A percentile compares a stretch with the other conserved stretches of the same genome.
Evolutionary conservation across 2,797 vertebrate species (phyloP).

Genomic region (Cyprinodon diabolis): DNA sequence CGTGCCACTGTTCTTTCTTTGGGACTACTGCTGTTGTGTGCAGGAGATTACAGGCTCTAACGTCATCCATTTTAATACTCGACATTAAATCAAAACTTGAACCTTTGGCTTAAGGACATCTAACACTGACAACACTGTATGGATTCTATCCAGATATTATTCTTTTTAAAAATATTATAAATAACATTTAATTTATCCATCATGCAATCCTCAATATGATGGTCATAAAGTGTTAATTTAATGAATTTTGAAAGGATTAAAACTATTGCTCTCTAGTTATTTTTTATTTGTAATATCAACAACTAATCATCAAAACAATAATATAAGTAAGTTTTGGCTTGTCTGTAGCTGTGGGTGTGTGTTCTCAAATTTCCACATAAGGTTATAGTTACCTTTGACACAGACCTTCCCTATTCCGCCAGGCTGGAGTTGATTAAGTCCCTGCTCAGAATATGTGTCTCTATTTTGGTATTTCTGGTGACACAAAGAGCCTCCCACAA

Average conservation of each 20-base stretch:
- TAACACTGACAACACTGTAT: not conserved
- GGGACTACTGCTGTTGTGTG: no score
- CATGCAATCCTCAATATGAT: not conserved
- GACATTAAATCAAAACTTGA: not conserved
- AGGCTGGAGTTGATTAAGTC: constrained; percentile 36
- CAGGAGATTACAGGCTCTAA: no score
- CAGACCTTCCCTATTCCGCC: constrained; percentile 16
- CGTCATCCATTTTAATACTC: no score
- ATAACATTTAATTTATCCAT: no score
- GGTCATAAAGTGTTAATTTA: not conserved
- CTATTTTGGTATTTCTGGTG: not conserved
- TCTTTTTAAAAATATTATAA: no score
- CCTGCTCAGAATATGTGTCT: constrained; percentile 1
- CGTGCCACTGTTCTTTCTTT: no score
- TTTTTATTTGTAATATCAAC: not conserved
- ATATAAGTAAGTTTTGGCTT: not conserved
- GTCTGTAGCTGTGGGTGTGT: not conserved
- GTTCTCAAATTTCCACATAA: not conserved
- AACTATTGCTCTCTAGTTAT: not conserved
- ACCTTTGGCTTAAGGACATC: not conserved
- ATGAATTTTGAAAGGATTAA: not conserved
- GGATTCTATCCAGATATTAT: no score
- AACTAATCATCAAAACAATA: not conserved
- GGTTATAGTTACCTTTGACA: not conserved
- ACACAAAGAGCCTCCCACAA: constrained; percentile 36